Conservation (phyloP, 1,140 invertebrate species). For the Leptoteleia sp. region DNA sequence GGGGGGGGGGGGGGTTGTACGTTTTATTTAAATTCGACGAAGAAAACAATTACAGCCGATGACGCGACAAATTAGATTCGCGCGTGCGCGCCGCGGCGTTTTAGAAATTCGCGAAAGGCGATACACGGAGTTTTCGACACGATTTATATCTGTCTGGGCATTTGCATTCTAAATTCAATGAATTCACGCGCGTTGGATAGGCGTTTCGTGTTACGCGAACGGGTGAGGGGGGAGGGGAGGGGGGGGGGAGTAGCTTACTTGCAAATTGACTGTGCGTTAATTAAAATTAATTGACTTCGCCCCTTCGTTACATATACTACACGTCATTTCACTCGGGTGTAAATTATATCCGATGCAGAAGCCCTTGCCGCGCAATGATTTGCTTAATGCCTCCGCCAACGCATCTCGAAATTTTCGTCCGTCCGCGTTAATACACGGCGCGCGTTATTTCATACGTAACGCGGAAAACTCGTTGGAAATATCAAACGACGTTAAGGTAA, state of each 20-base stretch:
- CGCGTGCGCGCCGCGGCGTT: neutral
- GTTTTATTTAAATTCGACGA: conserved; percentile 13
- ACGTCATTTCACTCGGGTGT: conserved; percentile 67
- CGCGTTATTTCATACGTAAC: conserved; percentile 35
- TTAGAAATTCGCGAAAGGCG: conserved; percentile 1
- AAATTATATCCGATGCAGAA: conserved; percentile 72
- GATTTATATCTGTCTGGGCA: conserved; percentile 58
- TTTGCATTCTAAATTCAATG: conserved; percentile 63
- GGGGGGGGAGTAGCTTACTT: too few species aligned
- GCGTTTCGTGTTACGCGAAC: conserved; percentile 54
- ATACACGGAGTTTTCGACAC: conserved; percentile 45
- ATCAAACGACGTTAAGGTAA: conserved; percentile 38
- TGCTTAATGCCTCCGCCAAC: conserved; percentile 70
- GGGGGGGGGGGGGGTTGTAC: too few species aligned
- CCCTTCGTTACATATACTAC: conserved; percentile 61
- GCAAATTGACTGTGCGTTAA: conserved; percentile 75
- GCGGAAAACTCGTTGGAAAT: conserved; percentile 25
- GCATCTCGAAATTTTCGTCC: conserved; percentile 58
- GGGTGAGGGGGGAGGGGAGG: too few species aligned
- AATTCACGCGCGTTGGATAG: conserved; percentile 56
- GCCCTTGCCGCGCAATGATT: conserved; percentile 71
- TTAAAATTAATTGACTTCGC: conserved; percentile 78
- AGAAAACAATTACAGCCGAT: conserved; percentile 24
- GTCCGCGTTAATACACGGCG: conserved; percentile 28
- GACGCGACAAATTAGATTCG: conserved; percentile 22